Conservation (phyloP, 2,888 invertebrate genomes). For the Diachrysia chrysitis region DNA sequence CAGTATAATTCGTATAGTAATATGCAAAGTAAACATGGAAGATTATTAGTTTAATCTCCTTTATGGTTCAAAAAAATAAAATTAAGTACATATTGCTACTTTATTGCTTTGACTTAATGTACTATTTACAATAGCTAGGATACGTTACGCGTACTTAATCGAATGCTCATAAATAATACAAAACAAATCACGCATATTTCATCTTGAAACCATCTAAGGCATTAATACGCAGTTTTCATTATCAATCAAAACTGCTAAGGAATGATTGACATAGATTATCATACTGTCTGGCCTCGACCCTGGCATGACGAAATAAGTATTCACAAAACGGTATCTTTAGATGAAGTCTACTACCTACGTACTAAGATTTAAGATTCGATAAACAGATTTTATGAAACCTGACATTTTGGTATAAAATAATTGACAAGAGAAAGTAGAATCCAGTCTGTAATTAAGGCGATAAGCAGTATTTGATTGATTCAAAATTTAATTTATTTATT, state of each 20-base stretch:
- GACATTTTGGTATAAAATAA: neutral
- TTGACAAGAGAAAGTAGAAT: neutral
- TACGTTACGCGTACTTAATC: neutral
- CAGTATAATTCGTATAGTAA: conserved; percentile 18
- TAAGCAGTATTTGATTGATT: too few species aligned
- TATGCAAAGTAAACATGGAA: neutral
- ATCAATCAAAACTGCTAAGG: conserved; percentile 12
- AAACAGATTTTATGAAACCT: neutral
- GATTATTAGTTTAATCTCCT: neutral
- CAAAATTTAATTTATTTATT: neutral
- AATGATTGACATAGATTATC: conserved; percentile 44
- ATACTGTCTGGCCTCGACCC: conserved; percentile 31
- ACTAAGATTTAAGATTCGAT: neutral
- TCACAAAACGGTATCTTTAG: neutral
- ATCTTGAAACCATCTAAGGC: conserved; percentile 21
- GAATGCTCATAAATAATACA: neutral
- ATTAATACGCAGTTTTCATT: conserved; percentile 20
- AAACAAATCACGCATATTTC: conserved; percentile 5
- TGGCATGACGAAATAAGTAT: conserved; percentile 18
- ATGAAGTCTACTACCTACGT: neutral
- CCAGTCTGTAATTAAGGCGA: too few species aligned
- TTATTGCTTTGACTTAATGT: neutral
- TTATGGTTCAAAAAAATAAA: neutral
- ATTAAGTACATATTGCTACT: neutral
- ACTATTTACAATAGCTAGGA: neutral